Conservation (phyloP, 2,888 invertebrate genomes). For the Eustalomyia histrio region DNA sequence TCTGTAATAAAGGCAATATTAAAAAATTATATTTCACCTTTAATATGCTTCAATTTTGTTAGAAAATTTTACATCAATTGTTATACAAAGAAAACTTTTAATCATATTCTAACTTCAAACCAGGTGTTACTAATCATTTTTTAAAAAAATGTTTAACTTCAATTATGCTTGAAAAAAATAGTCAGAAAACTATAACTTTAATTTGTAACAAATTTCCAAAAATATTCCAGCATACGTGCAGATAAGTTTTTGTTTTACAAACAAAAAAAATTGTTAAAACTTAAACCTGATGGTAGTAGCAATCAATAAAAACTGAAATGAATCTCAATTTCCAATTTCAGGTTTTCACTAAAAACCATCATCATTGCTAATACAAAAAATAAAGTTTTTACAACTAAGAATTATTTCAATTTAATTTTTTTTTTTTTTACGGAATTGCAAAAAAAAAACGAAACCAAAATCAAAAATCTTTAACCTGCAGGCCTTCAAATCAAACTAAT, state of each 20-base stretch:
- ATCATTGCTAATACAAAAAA: background rate
- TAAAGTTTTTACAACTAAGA: background rate
- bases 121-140: background rate
- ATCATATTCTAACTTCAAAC: background rate
- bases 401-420: background rate
- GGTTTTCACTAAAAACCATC: background rate
- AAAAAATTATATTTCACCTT: too few species aligned
- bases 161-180: background rate
- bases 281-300: background rate
- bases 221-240: background rate
- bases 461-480: background rate
- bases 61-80: background rate
- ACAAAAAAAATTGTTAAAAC: background rate
- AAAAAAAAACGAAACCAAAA: background rate
- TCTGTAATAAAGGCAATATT: too few species aligned
- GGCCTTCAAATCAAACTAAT: constrained; percentile 2
- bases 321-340: background rate
- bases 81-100: too few species aligned
- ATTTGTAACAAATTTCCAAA: background rate
- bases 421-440: too few species aligned
- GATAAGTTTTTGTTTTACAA: background rate
- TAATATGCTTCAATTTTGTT: too few species aligned
- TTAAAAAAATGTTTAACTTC: background rate
- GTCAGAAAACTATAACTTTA: background rate
- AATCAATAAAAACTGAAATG: background rate